phyloP scores from a whole-genome alignment of 2,797 vertebrate genomes.

The Epinephelus coioides region DNA sequence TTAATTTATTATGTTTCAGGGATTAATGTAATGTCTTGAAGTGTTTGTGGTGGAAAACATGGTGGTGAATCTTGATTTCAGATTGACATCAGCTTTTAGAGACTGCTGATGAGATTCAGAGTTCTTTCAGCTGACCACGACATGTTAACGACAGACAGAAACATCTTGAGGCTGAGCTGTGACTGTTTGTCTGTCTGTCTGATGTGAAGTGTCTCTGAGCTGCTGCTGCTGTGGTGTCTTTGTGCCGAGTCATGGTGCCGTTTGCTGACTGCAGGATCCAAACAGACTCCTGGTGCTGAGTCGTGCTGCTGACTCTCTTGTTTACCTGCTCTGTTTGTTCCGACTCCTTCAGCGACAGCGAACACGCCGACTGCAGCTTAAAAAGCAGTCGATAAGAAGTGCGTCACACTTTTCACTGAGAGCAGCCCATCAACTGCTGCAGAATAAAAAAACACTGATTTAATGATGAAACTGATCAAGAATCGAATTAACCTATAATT shows the following conservation, averaged over 20 bases:
- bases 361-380: slow-evolving; percentile 15
- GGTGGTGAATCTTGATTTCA: neutral
- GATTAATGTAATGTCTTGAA: no score
- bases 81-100: neutral
- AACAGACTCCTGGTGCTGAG: neutral
- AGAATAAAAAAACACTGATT: neutral
- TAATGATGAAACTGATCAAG: neutral
- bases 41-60: neutral
- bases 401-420: neutral
- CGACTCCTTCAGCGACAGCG: neutral
- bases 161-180: neutral
- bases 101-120: neutral
- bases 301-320: slow-evolving; percentile 28
- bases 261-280: slow-evolving; percentile 39
- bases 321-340: slow-evolving; percentile 34
- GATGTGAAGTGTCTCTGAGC: neutral
- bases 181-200: neutral
- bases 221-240: slow-evolving; percentile 5
- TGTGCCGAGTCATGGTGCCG: slow-evolving; percentile 48
- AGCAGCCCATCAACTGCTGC: neutral
- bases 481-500: neutral
- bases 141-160: neutral
- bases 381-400: neutral
- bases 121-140: neutral
- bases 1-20: no score